These are phyloP conservation scores for Axea sp. DNA, from an alignment of 2,888 invertebrate genomes.

Conservation along the genomic window DNA sequence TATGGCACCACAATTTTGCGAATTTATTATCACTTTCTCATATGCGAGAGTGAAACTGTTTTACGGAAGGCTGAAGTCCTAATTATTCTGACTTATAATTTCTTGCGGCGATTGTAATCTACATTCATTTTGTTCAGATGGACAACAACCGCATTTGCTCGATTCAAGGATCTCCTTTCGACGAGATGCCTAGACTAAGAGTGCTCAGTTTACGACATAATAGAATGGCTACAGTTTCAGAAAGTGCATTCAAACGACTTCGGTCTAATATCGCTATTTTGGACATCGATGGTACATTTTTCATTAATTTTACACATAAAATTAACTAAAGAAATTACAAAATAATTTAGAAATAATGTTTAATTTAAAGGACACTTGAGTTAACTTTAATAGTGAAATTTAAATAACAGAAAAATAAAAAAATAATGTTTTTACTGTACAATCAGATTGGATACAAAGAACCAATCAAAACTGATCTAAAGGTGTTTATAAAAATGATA, in stretches of 20 bases:
- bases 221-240: conserved; percentile 86
- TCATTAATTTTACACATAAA: no score
- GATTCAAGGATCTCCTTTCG: conserved; percentile 89
- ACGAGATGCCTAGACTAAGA: conserved; percentile 90
- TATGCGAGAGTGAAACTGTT: conserved; percentile 71
- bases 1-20: not conserved
- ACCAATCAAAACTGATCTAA: no score
- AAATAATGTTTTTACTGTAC: no score
- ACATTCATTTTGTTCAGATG: conserved; percentile 79
- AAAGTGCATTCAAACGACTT: conserved; percentile 87
- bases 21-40: conserved; percentile 69
- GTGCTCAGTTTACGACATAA: conserved; percentile 89
- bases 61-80: conserved; percentile 61
- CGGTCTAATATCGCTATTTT: conserved; percentile 90
- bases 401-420: no score
- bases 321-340: no score
- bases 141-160: conserved; percentile 91
- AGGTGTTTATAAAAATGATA: no score
- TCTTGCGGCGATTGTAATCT: conserved; percentile 28
- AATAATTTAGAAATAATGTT: no score
- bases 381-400: no score
- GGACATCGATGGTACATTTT: conserved; percentile 87
- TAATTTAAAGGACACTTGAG: no score
- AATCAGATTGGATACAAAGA: no score
- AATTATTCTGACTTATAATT: conserved; percentile 52